Evolutionary conservation across 2,113 vertebrate genomes (phyloP), one percentile per base, ranked within the genome.

Genomic region (Morphnarchus princeps): DNA sequence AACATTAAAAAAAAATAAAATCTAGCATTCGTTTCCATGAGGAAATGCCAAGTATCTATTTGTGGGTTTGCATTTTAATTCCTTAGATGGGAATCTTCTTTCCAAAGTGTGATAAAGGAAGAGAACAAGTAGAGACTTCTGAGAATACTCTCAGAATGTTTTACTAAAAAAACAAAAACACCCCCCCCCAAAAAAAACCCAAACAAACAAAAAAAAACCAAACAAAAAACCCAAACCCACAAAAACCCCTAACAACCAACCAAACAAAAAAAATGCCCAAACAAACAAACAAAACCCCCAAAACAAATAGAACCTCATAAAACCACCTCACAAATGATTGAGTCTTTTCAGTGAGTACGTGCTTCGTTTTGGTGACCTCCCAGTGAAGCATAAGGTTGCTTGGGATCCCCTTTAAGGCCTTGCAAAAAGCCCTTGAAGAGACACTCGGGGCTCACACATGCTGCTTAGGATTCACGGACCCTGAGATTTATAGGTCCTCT

Each of bases 381-480:
- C 29, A 29, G 22, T 8, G 72, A 58, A 72, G 38, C 7, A 1
- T 7, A 8, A 40, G 47, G 6, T 45, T 40, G 32, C 43, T 87
- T 2, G 4, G n/a, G 66, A 13, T 63, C 49, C 24, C 16, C 38
- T 74, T 77, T 4, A 43, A 34, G 24, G 32, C 43, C 49, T 34
- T 59, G 18, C 8, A 52, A 3, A 87, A 82, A 40, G 13, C 25
- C 50, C 42, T 34, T 42, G 58, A 29, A 45, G 59, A 66, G 70
- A 5, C 36, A 5, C 31, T 57, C 2, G 1, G 34, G 28, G n/a
- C 38, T 69, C 3, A 0, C 32, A 16, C 10, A 14, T 61, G 40
- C 63, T 92, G 42, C 11, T 62, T 13, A 36, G 63, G 18, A 4
- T 50, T 62, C 31, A 2, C 25, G 31, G 36, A 34, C 5, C 11